A percentile compares a stretch with the other conserved stretches of the same genome.
Evolutionary conservation across 2,113 vertebrate genomes (phyloP).

Genomic region (Gasterosteus aculeatus): DNA sequence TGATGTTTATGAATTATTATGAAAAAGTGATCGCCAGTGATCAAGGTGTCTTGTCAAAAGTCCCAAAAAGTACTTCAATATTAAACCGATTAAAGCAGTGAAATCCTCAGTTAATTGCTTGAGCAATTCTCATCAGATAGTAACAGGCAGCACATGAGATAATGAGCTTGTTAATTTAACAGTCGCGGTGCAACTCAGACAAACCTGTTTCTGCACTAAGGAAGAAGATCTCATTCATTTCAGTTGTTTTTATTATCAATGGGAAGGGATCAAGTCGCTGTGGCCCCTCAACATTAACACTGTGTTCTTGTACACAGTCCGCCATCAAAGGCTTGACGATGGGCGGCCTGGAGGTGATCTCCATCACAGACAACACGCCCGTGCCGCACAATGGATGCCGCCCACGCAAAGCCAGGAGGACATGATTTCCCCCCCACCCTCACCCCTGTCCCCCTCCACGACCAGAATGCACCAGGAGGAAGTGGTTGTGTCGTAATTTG

Average conservation of each 20-base stretch:
- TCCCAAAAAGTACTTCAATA: not conserved
- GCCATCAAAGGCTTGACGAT: constrained; percentile 93
- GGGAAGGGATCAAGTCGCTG: too few relatives aligned
- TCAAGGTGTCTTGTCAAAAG: not conserved
- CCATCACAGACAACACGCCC: constrained; percentile 95
- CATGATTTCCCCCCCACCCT: constrained; percentile 70
- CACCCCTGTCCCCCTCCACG: too few relatives aligned
- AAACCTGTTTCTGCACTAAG: constrained; percentile 12
- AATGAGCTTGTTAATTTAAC: not conserved
- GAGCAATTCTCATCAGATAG: not conserved
- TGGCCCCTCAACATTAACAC: too few relatives aligned
- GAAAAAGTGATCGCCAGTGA: not conserved
- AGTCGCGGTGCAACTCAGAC: not conserved
- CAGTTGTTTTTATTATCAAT: constrained; percentile 9
- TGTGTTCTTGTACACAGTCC: constrained; percentile 76
- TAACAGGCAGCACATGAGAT: not conserved
- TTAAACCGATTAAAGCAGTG: not conserved
- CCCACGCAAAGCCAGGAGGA: constrained; percentile 89
- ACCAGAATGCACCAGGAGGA: not conserved
- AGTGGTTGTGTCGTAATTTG: constrained; percentile 16
- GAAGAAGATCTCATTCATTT: constrained; percentile 9
- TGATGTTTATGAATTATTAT: not conserved
- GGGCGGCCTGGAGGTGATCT: constrained; percentile 93
- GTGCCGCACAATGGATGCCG: constrained; percentile 97
- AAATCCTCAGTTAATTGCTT: not conserved